Percentiles rank a stretch among this genome's conserved stretches.
Evolutionary conservation across 2,888 invertebrate species (phyloP).

Genomic region (Pycnomerus fuliginosus): DNA sequence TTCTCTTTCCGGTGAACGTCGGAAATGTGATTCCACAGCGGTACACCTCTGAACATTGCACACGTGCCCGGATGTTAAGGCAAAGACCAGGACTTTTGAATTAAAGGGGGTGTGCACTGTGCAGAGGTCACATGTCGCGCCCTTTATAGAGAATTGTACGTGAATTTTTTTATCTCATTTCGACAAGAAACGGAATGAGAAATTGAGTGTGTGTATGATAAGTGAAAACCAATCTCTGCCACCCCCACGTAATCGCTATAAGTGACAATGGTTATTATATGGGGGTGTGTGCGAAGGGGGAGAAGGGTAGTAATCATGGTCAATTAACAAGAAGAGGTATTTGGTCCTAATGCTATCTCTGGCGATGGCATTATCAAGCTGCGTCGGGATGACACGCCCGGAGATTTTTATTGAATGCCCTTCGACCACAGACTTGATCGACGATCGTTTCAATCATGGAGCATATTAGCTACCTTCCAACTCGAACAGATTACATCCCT

Average conservation of each 20-base stretch:
- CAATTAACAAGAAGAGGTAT: slow-evolving; percentile 47
- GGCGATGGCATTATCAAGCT: slow-evolving; percentile 37
- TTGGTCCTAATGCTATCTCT: slow-evolving; percentile 44
- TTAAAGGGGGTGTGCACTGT: slow-evolving; percentile 23
- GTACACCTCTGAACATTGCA: slow-evolving; percentile 28
- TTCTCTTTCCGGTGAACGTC: slow-evolving; percentile 41
- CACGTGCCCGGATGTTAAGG: slow-evolving; percentile 46
- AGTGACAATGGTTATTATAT: slow-evolving; percentile 43
- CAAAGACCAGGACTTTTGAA: slow-evolving; percentile 25
- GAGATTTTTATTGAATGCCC: slow-evolving; percentile 40
- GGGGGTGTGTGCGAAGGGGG: slow-evolving; percentile 30
- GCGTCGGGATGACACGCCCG: slow-evolving; percentile 37
- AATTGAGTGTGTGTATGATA: slow-evolving; percentile 32
- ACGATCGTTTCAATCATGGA: slow-evolving; percentile 25
- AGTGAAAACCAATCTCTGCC: slow-evolving; percentile 47
- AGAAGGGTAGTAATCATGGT: slow-evolving; percentile 45
- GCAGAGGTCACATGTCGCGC: slow-evolving; percentile 23
- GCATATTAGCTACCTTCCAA: slow-evolving; percentile 16
- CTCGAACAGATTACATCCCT: slow-evolving; percentile 18
- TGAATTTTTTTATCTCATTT: too few relatives aligned
- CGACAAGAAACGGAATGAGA: too few relatives aligned
- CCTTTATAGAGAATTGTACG: too few relatives aligned
- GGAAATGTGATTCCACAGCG: slow-evolving; percentile 30
- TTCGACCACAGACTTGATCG: slow-evolving; percentile 39
- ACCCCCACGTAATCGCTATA: slow-evolving; percentile 41